Base-by-base conservation (phyloP, 1,140 invertebrate genomes). In the Drosophila bocki region DNA sequence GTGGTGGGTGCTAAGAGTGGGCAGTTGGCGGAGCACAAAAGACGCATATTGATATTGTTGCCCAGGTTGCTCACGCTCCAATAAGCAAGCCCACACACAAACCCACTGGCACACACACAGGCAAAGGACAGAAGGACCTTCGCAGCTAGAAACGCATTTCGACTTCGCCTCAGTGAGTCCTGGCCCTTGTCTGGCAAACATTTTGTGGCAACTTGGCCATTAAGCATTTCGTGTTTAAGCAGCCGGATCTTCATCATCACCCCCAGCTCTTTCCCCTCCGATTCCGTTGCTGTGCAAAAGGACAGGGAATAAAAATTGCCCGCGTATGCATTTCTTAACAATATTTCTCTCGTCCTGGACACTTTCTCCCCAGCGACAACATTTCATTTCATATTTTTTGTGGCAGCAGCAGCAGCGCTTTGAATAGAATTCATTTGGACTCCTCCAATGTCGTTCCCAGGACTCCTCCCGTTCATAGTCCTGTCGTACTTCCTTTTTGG, bases 171-270 rank as follows among this genome's bases (percentile, higher is more conserved):
- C 84, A 79, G 35, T 87, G 79, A 48, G 44, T 63, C 53, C 35
- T 48, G 63, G 50, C 61, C 71, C 57, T 62, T 74, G 80, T 72
- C 57, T 51, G 70, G 70, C 75, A 79, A 76, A 75, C 77, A 88
- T 83, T 87, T 88, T 84, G 84, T 83, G 84, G 84, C 83, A 87
- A 83, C 84, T 88, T 87, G 63, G 84, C 77, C 80, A 88, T 87
- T 87, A 87, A 88, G 83, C 84, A 83, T 87, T 86, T 78, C 62
- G 68, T 68, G 77, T 62, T 74, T 72, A 72, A 72, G 69, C 69
- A 72, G 44, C 35, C 62, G 59, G 26, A 58, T 42, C 62, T 33
- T 15, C 39, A 47, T 32, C 41, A 12, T 35, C 50, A 33, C 29
- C 50, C 9, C 9, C 29, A 32, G 26, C 9, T 17, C n/a, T 9